phyloP scores from a whole-genome alignment of 2,888 invertebrate species.

The Conops quadrifasciatus region DNA sequence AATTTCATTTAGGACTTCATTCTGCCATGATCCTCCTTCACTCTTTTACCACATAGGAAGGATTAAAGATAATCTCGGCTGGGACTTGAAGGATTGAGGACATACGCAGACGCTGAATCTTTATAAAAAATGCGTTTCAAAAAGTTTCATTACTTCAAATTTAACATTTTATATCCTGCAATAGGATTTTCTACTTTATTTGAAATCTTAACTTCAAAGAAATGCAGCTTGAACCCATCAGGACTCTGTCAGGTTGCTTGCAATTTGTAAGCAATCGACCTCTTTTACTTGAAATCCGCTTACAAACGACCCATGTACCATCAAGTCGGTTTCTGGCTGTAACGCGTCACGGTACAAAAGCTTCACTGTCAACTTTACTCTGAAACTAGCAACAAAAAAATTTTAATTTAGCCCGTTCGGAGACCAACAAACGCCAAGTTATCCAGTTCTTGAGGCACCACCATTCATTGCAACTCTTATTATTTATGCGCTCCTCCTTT shows the following conservation, averaged over 20 bases:
- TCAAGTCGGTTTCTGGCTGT: neutral
- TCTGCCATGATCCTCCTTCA: too few relatives aligned
- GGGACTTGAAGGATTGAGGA: too few relatives aligned
- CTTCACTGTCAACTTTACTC: neutral
- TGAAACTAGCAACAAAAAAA: neutral
- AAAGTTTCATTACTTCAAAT: too few relatives aligned
- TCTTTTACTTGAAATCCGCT: too few relatives aligned
- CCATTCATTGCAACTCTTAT: neutral
- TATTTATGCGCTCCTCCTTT: neutral
- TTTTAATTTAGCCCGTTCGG: neutral
- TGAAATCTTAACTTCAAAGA: too few relatives aligned
- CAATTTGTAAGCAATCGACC: neutral
- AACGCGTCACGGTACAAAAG: neutral
- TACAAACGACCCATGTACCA: neutral
- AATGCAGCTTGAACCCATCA: too few relatives aligned
- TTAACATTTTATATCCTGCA: neutral
- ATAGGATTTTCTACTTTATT: neutral
- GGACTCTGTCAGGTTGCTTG: too few relatives aligned
- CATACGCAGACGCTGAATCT: too few relatives aligned
- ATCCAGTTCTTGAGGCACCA: too few relatives aligned
- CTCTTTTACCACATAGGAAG: neutral
- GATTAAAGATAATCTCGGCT: neutral
- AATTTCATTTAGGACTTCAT: neutral
- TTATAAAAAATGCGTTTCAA: too few relatives aligned
- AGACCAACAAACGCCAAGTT: conserved; percentile 1